Percentiles rank a stretch among this genome's conserved stretches.
Evolutionary conservation across 2,797 vertebrate genomes (phyloP).

Genomic region (Acipenser oxyrinchus): DNA sequence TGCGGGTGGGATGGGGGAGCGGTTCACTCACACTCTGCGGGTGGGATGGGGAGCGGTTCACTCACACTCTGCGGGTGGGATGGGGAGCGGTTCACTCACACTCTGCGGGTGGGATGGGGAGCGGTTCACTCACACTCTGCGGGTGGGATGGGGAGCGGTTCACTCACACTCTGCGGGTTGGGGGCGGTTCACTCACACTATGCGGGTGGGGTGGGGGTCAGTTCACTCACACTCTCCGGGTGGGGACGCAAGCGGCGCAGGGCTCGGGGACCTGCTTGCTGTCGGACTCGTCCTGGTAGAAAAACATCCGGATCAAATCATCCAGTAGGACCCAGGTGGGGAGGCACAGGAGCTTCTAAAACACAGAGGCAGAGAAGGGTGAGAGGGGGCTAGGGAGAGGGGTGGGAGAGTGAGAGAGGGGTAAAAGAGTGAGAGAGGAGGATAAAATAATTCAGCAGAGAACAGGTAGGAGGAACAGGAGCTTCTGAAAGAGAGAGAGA

Average conservation of each 20-base stretch:
- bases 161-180: too few species aligned
- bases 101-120: too few species aligned
- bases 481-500: background rate
- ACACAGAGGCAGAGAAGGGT: background rate
- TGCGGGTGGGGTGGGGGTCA: background rate
- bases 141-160: too few species aligned
- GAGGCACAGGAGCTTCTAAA: slow-evolving; percentile 73
- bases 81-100: too few species aligned
- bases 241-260: slow-evolving; percentile 81
- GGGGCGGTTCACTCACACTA: background rate
- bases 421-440: slow-evolving; percentile 16
- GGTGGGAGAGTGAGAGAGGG: background rate
- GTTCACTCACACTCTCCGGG: slow-evolving; percentile 75
- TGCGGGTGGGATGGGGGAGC: too few species aligned
- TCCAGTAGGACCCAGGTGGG: slow-evolving; percentile 79
- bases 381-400: background rate
- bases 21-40: too few species aligned
- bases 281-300: slow-evolving; percentile 79
- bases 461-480: too few species aligned
- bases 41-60: too few species aligned
- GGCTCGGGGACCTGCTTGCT: slow-evolving; percentile 65
- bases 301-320: slow-evolving; percentile 80
- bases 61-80: too few species aligned
- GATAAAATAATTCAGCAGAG: too few species aligned
- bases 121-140: too few species aligned